phyloP scores from a whole-genome alignment of 2,113 vertebrate genomes.

The Rhea pennata region DNA sequence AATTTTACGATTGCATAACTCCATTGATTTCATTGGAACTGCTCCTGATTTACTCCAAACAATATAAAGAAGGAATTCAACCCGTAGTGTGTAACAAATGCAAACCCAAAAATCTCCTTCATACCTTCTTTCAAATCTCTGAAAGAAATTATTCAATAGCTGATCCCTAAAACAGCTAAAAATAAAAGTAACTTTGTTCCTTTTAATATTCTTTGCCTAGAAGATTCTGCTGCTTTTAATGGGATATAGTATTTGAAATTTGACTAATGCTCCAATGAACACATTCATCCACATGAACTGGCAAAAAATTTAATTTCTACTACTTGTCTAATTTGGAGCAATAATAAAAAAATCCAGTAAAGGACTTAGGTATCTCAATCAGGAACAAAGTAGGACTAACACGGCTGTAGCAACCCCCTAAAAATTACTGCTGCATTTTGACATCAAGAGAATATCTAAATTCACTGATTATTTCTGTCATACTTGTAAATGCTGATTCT shows the following conservation, averaged over 20 bases:
- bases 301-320: neutral
- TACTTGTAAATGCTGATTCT: neutral
- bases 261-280: neutral
- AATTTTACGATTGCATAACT: constrained; percentile 37
- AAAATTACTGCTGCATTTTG: neutral
- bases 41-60: constrained; percentile 15
- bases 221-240: neutral
- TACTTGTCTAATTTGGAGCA: neutral
- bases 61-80: neutral
- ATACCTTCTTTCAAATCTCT: neutral
- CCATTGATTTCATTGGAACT: constrained; percentile 35
- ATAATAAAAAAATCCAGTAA: neutral
- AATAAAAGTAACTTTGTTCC: neutral
- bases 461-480: neutral
- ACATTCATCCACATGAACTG: neutral
- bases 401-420: neutral
- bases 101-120: neutral
- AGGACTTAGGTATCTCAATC: neutral
- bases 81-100: neutral
- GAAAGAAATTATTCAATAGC: neutral
- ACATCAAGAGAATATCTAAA: neutral
- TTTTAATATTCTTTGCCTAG: neutral
- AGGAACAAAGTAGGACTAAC: neutral
- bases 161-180: neutral
- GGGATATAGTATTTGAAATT: neutral